These are phyloP conservation scores for Brachionus asplanchnoidis DNA, from an alignment of 1,140 invertebrate genomes.

Conservation along the genomic window DNA sequence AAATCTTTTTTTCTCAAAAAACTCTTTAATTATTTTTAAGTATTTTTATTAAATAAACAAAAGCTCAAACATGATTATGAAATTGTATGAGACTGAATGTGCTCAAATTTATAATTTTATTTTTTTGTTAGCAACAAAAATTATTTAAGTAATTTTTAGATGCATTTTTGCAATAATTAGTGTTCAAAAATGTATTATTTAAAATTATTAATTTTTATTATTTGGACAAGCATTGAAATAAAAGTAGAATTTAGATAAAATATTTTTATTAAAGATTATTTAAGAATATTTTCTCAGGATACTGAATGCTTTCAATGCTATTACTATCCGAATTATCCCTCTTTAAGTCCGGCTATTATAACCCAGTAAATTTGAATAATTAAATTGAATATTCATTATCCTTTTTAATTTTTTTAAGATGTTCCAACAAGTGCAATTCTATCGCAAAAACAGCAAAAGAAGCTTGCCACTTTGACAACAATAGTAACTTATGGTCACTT, in stretches of 20 bases:
- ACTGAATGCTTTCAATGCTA: neutral
- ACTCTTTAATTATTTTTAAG: too few species aligned
- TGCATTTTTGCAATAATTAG: too few species aligned
- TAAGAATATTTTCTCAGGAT: neutral
- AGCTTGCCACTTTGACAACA: neutral
- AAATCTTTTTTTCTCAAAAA: too few species aligned
- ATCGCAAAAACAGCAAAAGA: neutral
- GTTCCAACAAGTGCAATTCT: neutral
- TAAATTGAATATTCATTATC: neutral
- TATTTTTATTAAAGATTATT: neutral
- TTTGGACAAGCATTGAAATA: neutral
- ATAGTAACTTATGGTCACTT: neutral
- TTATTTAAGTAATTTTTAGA: too few species aligned
- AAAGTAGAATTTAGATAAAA: neutral
- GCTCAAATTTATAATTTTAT: too few species aligned
- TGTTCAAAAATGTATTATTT: too few species aligned
- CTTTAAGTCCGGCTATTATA: neutral
- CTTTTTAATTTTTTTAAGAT: neutral
- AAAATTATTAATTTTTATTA: neutral
- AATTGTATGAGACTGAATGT: too few species aligned
- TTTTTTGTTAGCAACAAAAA: too few species aligned
- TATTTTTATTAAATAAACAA: too few species aligned
- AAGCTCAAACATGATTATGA: too few species aligned
- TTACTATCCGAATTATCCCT: constrained; percentile 24
- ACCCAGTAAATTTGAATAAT: neutral